Evolutionary conservation across 2,113 vertebrate species (phyloP), one percentile per base, ranked within the genome.

Genomic region (Leucosticte australis): DNA sequence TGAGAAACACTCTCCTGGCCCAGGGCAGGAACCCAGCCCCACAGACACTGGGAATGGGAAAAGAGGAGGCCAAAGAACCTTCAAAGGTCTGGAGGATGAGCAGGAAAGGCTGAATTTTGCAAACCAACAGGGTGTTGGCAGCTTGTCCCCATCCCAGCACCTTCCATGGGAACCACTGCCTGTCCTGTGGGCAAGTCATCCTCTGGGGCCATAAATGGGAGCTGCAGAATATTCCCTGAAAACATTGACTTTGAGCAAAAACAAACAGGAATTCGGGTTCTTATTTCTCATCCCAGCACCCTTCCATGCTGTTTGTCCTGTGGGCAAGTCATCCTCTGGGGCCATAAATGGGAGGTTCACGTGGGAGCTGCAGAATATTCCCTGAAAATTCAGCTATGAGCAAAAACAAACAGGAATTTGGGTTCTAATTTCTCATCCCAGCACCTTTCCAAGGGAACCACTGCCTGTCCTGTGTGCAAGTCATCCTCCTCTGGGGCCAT

Each of bases 201-300:
- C 0, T 1, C 74, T 30, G 67, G 49, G 39, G 57, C 37, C 79
- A 41, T 39, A 15, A 31, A 70, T 2, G 6, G 50, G 14, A 73
- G 53, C 30, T 28, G 42, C 63, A 35, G 74, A 64, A 60, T 22
- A 46, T 21, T 35, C 68, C 35, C 15, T n/a, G 49, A 79, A 87
- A 82, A 30, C 8, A 59, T 24, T 89, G 82, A 69, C 57, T 95
- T 92, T 79, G 7, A 95, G 77, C 74, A 42, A 70, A 89, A 92
- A 87, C 49, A 78, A 95, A 70, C 53, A 64, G 53, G 77, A 65
- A 78, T 26, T 53, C 2, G 8, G 8, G 42, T 42, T 42, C 3
- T 16, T 16, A 42, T 42, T 42, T 42, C 42, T 42, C 41, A 41
- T 13, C 22, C 73, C 83, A 82, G 57, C 39, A 19, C 35, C 59